A percentile compares a stretch with the other conserved stretches of the same genome.
Conservation (phyloP, 2,113 vertebrate genomes). For the Collichthys lucidus region DNA sequence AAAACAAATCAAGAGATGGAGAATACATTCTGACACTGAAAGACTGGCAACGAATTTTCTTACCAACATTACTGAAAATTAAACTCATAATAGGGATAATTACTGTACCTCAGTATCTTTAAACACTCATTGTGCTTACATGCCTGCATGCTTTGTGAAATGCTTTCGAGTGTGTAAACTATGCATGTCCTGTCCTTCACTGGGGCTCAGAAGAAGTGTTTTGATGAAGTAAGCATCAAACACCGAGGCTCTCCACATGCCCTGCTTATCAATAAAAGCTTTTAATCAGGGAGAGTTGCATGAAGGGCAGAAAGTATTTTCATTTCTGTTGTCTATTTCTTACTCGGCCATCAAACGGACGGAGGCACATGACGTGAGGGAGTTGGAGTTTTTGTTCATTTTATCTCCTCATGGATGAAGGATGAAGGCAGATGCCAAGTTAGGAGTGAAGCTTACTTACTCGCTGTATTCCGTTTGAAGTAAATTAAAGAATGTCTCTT, state of each 20-base stretch:
- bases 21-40: background rate
- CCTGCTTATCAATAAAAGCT: conserved; percentile 56
- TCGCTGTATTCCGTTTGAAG: conserved; percentile 82
- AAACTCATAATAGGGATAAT: conserved; percentile 10
- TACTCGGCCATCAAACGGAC: conserved; percentile 27
- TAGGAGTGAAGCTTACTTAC: conserved; percentile 59
- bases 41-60: conserved; percentile 9
- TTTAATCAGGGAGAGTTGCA: conserved; percentile 45
- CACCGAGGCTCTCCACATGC: conserved; percentile 25
- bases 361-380: conserved; percentile 30
- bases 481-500: conserved; percentile 74
- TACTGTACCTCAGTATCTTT: background rate
- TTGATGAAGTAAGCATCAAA: conserved; percentile 65
- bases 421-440: conserved; percentile 66
- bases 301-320: conserved; percentile 41
- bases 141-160: conserved; percentile 4
- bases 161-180: conserved; percentile 51
- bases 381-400: conserved; percentile 57
- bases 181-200: conserved; percentile 45
- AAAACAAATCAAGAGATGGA: conserved; percentile 30
- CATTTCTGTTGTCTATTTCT: conserved; percentile 43
- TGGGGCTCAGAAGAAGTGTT: conserved; percentile 12
- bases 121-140: background rate
- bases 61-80: background rate
- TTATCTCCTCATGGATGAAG: conserved; percentile 53